Conservation (phyloP, 2,888 invertebrate species). For the Nephrotoma flavescens region DNA sequence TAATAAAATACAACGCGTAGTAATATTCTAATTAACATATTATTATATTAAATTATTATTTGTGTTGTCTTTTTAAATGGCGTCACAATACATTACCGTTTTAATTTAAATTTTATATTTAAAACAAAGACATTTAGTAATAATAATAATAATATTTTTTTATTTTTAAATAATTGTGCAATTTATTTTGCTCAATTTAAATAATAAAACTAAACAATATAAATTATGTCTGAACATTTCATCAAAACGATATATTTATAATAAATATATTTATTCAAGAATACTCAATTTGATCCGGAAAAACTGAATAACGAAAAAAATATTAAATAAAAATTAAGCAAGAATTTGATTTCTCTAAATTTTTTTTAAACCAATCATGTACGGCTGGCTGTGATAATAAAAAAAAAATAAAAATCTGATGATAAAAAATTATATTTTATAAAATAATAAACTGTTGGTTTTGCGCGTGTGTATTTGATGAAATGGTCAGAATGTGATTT, state of each 20-base stretch:
- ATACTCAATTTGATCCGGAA: neutral
- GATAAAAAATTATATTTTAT: neutral
- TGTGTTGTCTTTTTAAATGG: neutral
- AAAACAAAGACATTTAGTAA: neutral
- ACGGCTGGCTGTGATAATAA: neutral
- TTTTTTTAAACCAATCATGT: neutral
- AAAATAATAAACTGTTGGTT: neutral
- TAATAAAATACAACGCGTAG: neutral
- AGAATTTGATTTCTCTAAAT: neutral
- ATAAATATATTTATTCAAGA: neutral
- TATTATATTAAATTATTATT: neutral
- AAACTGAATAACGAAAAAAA: neutral
- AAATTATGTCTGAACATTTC: neutral
- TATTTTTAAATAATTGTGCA: neutral
- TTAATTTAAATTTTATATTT: neutral
- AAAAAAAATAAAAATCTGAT: neutral
- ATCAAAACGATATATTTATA: neutral
- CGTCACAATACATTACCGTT: neutral
- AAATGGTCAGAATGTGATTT: neutral
- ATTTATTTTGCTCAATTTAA: neutral
- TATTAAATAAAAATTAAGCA: neutral
- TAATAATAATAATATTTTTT: too few species aligned
- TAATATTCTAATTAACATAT: neutral
- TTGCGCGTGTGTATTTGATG: neutral
- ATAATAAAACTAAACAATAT: neutral